Conservation (phyloP, 2,113 vertebrate genomes). For the Synchiropus splendidus region DNA sequence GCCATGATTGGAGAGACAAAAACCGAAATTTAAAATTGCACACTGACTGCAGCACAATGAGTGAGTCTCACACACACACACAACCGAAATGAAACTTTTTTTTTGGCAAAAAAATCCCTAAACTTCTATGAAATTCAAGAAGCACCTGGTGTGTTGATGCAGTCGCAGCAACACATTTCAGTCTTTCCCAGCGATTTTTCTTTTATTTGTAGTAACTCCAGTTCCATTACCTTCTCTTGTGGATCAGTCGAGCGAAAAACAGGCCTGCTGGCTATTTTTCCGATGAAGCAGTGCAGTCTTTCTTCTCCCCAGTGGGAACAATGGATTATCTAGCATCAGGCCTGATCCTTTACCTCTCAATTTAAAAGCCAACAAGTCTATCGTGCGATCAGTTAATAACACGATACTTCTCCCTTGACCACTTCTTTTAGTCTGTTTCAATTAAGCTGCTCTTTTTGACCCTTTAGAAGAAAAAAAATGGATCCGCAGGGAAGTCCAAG, state of each 20-base stretch:
- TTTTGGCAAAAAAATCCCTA: too few relatives aligned
- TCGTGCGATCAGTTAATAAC: conserved; percentile 57
- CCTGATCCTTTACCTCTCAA: conserved; percentile 32
- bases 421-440: conserved; percentile 40
- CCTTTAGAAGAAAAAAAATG: background rate
- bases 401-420: conserved; percentile 14
- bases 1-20: too few relatives aligned
- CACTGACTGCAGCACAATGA: too few relatives aligned
- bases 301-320: conserved; percentile 25
- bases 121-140: too few relatives aligned
- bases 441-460: conserved; percentile 43
- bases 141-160: background rate
- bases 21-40: too few relatives aligned
- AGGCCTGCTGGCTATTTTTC: conserved; percentile 10
- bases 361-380: conserved; percentile 49
- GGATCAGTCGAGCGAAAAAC: conserved; percentile 7
- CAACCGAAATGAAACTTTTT: too few relatives aligned
- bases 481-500: conserved; percentile 8
- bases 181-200: conserved; percentile 10
- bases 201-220: conserved; percentile 15
- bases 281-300: conserved; percentile 17
- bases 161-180: background rate
- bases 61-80: too few relatives aligned
- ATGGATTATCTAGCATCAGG: conserved; percentile 40
- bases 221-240: conserved; percentile 7